Base-by-base conservation (phyloP, 2,113 vertebrate species). In the Neotragus moschatus region DNA sequence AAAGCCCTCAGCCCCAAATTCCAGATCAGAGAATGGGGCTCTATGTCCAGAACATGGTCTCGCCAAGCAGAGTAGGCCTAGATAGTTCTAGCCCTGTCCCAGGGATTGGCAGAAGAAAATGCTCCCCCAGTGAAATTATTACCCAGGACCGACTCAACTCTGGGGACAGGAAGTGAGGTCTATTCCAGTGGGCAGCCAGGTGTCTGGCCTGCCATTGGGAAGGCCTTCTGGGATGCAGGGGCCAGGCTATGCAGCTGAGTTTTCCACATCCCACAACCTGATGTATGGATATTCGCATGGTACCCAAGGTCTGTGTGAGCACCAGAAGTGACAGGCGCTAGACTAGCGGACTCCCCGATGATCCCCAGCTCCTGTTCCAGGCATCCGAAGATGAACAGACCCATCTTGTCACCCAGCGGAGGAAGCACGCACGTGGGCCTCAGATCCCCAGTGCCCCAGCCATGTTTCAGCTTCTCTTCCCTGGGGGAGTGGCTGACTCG, bases 401-500 rank as follows among this genome's bases (percentile, higher is more conserved):
- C 53, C 70, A 1, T 23, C 30, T 8, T 19, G 17, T 17, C 6
- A 7, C 58, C 70, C 9, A 10, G 10, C 6, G 33, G 5, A n/a
- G 70, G 33, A 75, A 33, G 58, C 11, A 19, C 0, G 3, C 4
- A 0, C 17, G 0, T 11, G 30, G 28, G 2, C 43, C 36, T 5
- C 36, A 45, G 12, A 21, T 26, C 14, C 19, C 92, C 43, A 1
- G 45, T 5, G 0, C 16, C 17, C n/a, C n/a, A n/a, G n/a, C n/a
- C n/a, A n/a, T n/a, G n/a, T n/a, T 36, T 49, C n/a, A 13, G 7
- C 23, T 14, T 7, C 3, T 9, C 1, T 11, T 8, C 39, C 13
- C 26, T 13, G 15, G 47, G 45, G 56, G 13, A 30, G 2, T 17
- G 15, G 16, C 84, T 58, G 70, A 14, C 36, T 56, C 45, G 7